Percentiles rank a stretch among this genome's conserved stretches.
Evolutionary conservation across 2,888 invertebrate genomes (phyloP).

Genomic region (Apotomis turbidana): DNA sequence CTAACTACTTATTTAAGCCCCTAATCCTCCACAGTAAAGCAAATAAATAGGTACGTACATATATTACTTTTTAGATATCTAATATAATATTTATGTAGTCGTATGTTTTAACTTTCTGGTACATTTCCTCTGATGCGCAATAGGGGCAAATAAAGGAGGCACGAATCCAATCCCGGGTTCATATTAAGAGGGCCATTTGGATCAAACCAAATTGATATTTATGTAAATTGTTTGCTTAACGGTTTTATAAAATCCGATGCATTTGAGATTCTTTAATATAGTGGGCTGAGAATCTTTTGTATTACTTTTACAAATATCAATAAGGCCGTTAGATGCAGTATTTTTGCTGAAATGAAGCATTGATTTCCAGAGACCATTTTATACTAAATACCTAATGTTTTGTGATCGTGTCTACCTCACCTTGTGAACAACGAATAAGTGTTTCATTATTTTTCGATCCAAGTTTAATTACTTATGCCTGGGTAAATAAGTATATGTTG

Average conservation of each 20-base stretch:
- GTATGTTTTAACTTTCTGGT: conserved; percentile 17
- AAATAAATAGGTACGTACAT: neutral
- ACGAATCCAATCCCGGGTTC: conserved; percentile 24
- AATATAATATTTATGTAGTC: conserved; percentile 1
- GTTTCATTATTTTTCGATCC: too few relatives aligned
- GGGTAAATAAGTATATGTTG: too few relatives aligned
- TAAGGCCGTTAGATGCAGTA: too few relatives aligned
- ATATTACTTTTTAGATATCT: neutral
- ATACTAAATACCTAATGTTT: too few relatives aligned
- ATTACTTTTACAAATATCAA: neutral
- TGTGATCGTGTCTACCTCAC: too few relatives aligned
- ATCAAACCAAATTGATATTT: conserved; percentile 33
- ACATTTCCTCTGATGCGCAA: conserved; percentile 8
- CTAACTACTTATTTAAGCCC: too few relatives aligned
- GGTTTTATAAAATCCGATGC: conserved; percentile 2
- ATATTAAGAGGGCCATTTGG: conserved; percentile 14
- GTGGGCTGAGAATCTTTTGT: neutral
- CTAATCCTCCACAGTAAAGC: too few relatives aligned
- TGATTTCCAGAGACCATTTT: too few relatives aligned
- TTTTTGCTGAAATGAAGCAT: too few relatives aligned
- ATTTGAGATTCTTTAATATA: neutral
- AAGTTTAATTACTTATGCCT: too few relatives aligned
- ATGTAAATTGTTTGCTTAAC: conserved; percentile 3
- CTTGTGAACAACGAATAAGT: too few relatives aligned
- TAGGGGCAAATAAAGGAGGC: conserved; percentile 18